Evolutionary conservation across 2,888 invertebrate species (phyloP).

Genomic region (Brachylomia viminalis): DNA sequence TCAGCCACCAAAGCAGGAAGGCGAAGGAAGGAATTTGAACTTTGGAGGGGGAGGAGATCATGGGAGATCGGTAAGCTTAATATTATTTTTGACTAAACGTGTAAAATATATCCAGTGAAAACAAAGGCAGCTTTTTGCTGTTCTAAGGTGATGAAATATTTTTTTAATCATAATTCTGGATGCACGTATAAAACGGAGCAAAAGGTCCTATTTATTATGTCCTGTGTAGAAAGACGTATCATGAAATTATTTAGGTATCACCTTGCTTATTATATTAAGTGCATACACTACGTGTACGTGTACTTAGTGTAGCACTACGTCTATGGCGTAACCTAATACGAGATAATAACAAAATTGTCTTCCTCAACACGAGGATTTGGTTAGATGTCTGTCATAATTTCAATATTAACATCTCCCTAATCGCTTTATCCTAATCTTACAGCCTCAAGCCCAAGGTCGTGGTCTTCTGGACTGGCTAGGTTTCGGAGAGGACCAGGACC

Average conservation of each 20-base stretch:
- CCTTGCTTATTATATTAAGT: neutral
- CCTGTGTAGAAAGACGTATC: neutral
- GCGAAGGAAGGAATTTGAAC: slow-evolving; percentile 82
- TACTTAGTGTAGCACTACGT: neutral
- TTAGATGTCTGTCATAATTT: neutral
- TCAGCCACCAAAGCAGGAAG: slow-evolving; percentile 82
- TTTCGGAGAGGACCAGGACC: slow-evolving; percentile 94
- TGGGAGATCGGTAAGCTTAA: slow-evolving; percentile 83
- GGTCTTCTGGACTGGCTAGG: slow-evolving; percentile 95
- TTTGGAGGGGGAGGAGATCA: slow-evolving; percentile 75
- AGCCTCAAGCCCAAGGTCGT: slow-evolving; percentile 91
- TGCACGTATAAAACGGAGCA: neutral
- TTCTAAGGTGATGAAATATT: neutral
- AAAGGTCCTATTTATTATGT: neutral
- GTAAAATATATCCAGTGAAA: neutral
- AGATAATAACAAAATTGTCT: neutral
- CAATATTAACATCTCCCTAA: neutral
- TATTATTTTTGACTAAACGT: neutral
- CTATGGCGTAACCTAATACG: neutral
- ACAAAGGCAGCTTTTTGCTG: neutral
- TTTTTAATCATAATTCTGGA: neutral
- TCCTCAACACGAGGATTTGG: neutral
- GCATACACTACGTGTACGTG: too few relatives aligned
- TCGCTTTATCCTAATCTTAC: slow-evolving; percentile 51
- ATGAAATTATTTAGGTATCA: neutral